phyloP scores from a whole-genome alignment of 1,140 invertebrate genomes.

The Aphidius ervi region DNA sequence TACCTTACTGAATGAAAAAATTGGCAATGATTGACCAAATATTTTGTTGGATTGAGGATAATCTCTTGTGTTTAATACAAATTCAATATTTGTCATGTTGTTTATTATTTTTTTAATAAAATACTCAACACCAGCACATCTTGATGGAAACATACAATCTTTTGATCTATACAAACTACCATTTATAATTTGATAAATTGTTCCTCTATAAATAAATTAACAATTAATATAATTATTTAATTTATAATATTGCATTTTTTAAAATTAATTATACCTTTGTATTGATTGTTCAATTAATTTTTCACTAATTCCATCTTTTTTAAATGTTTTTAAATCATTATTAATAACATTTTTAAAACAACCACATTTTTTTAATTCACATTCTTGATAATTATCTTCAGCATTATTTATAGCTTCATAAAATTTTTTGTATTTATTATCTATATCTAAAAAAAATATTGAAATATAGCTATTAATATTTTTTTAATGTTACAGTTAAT shows the following conservation, averaged over 20 bases:
- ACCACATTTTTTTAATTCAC: constrained; percentile 52
- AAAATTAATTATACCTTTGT: constrained; percentile 47
- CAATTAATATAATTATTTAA: constrained; percentile 5
- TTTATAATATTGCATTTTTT: neutral
- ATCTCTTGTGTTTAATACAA: constrained; percentile 86
- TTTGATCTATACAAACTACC: constrained; percentile 76
- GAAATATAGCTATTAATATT: too few relatives aligned
- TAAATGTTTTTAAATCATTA: constrained; percentile 67
- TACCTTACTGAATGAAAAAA: constrained; percentile 95
- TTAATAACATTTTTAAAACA: constrained; percentile 65
- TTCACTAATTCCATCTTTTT: constrained; percentile 63
- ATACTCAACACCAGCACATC: constrained; percentile 89
- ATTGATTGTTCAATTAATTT: constrained; percentile 60
- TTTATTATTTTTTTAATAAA: constrained; percentile 66
- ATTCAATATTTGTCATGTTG: constrained; percentile 77
- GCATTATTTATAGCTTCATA: constrained; percentile 34
- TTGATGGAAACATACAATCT: constrained; percentile 85
- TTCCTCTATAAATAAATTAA: constrained; percentile 56
- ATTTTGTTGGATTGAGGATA: constrained; percentile 79
- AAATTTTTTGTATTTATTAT: constrained; percentile 35
- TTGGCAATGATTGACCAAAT: constrained; percentile 64
- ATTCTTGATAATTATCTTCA: constrained; percentile 33
- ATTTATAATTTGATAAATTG: constrained; percentile 82
- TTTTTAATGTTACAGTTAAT: too few relatives aligned
- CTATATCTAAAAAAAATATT: constrained; percentile 22